phyloP scores from a whole-genome alignment of 1,140 invertebrate genomes.

The Capitella teleta region DNA sequence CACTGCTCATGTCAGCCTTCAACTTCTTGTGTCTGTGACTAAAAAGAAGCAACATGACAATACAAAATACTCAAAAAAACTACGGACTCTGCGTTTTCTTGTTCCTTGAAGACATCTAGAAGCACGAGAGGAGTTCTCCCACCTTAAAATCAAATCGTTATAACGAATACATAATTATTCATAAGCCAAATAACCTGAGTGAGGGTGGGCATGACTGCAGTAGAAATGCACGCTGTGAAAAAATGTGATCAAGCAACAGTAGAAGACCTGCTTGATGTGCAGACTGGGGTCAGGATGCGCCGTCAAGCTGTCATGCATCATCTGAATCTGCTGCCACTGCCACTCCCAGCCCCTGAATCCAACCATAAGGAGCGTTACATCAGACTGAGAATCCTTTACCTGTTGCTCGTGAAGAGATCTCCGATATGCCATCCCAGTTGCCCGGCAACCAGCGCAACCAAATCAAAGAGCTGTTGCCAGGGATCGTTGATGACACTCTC shows the following conservation, averaged over 20 bases:
- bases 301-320: constrained; percentile 26
- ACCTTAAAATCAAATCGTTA: too few species aligned
- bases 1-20: too few species aligned
- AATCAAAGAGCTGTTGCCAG: constrained; percentile 67
- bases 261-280: constrained; percentile 45
- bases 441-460: constrained; percentile 60
- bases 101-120: too few species aligned
- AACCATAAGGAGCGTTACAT: not conserved
- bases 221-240: constrained; percentile 60
- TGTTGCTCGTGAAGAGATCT: constrained; percentile 39
- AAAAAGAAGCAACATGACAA: too few species aligned
- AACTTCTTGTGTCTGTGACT: too few species aligned
- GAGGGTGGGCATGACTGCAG: constrained; percentile 41
- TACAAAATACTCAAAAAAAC: too few species aligned
- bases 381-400: constrained; percentile 11
- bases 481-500: constrained; percentile 51
- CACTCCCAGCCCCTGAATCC: constrained; percentile 46
- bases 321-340: constrained; percentile 57
- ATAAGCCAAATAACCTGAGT: too few species aligned
- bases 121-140: too few species aligned
- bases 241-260: constrained; percentile 47
- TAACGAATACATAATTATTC: too few species aligned
- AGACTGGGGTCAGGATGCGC: constrained; percentile 53
- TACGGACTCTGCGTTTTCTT: too few species aligned
- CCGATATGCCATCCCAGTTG: constrained; percentile 69